Base-by-base conservation (phyloP, 2,888 invertebrate species). In the Notodromas monacha region DNA sequence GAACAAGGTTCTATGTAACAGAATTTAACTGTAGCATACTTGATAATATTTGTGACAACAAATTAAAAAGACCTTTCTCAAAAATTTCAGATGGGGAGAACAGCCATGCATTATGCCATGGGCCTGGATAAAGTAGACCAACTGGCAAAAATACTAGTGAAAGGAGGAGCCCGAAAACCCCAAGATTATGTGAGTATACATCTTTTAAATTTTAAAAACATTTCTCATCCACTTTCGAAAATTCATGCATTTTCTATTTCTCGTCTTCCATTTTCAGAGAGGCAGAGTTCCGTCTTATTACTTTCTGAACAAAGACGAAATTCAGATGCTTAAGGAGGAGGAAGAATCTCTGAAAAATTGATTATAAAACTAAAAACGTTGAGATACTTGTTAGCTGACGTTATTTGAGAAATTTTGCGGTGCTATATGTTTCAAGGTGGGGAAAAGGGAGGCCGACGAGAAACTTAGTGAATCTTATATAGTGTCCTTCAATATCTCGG, bases 71-170 rank as follows among this genome's bases (percentile, higher is more conserved):
- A n/a, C n/a, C n/a, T n/a, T n/a, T n/a, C n/a, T n/a, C n/a, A n/a
- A n/a, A n/a, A n/a, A n/a, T n/a, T n/a, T n/a, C n/a, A 81, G 79
- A 46, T 81, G 53, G 76, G 77, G 46, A 60, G 79, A 40, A 73
- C 72, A 8, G 65, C 76, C 2, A 53, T 81, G 15, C 81, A 81
- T 48, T 79, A 79, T 48, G 73, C 77, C 1, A 74, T 77, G 76
- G 77, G 73, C 4, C 62, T 76, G 3, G 68, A 69, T 33, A 63
- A 68, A 38, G 68, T 77, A 33, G 77, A 79, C 48, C 58, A 62
- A 6, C 52, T 77, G 28, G 76, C 73, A 42, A 58, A 64, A 36
- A 61, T 76, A 31, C 55, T 81, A 15, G 72, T 76, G 31, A 61
- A 68, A 41, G 65, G 69, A 6, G 79, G 79, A 16, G 70, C 77